A percentile compares a stretch with the other conserved stretches of the same genome.
phyloP scores from a whole-genome alignment of 1,140 invertebrate genomes.

The Galleria mellonella region DNA sequence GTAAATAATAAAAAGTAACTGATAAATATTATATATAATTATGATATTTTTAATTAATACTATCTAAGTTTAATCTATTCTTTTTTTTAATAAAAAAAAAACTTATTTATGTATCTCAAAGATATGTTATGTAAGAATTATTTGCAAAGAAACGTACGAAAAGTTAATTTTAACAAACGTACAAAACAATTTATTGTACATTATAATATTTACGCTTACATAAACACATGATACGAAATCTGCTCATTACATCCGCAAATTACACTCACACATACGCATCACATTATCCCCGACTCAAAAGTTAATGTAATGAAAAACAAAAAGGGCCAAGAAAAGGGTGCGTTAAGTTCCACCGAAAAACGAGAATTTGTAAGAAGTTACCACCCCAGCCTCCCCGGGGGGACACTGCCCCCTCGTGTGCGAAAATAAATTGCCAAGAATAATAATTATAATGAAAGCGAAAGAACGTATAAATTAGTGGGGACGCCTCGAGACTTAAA shows the following conservation, averaged over 20 bases:
- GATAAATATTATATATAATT: too few species aligned
- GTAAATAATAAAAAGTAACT: too few species aligned
- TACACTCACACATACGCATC: conserved; percentile 52
- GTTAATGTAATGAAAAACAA: conserved; percentile 74
- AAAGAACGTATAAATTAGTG: conserved; percentile 74
- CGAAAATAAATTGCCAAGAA: conserved; percentile 74
- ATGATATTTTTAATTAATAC: too few species aligned
- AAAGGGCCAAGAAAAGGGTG: conserved; percentile 73
- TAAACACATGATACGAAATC: conserved; percentile 2
- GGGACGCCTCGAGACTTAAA: conserved; percentile 50
- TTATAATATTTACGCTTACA: neutral
- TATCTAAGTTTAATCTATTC: too few species aligned
- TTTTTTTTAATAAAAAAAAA: too few species aligned
- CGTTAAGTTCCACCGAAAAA: conserved; percentile 70
- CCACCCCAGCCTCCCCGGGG: conserved; percentile 39
- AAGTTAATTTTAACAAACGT: too few species aligned
- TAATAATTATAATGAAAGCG: conserved; percentile 74
- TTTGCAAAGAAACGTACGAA: too few species aligned
- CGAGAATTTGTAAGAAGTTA: conserved; percentile 70
- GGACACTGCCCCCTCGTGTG: conserved; percentile 64
- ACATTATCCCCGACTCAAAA: conserved; percentile 65
- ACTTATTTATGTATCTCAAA: too few species aligned
- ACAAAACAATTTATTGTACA: too few species aligned
- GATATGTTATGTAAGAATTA: too few species aligned
- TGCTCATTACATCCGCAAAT: conserved; percentile 41